Percentiles rank a stretch among this genome's conserved stretches.
phyloP scores from a whole-genome alignment of 2,888 invertebrate genomes.

The Emesis castigata region DNA sequence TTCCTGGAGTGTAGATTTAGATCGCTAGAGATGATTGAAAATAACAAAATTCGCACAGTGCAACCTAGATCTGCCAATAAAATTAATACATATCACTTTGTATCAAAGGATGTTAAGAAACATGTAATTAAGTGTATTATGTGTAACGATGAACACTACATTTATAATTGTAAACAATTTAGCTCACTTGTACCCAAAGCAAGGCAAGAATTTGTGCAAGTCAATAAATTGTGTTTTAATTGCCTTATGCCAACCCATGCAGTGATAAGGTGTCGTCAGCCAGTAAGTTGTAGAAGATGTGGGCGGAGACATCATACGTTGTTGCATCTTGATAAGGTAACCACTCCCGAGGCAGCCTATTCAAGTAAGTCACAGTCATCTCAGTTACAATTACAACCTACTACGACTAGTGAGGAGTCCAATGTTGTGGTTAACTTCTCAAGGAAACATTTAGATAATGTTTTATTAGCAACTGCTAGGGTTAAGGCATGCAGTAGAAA shows the following conservation, averaged over 20 bases:
- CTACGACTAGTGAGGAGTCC: neutral
- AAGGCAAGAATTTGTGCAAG: constrained; percentile 38
- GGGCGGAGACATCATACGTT: constrained; percentile 52
- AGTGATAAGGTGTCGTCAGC: constrained; percentile 32
- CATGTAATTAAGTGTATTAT: neutral
- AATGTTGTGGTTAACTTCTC: neutral
- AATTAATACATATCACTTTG: neutral
- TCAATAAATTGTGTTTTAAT: constrained; percentile 40
- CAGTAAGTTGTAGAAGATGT: constrained; percentile 44
- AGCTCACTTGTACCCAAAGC: constrained; percentile 8
- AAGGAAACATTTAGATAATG: neutral
- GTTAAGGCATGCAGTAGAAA: neutral
- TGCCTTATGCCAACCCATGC: constrained; percentile 36
- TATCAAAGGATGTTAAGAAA: neutral
- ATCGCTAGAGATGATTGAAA: constrained; percentile 28
- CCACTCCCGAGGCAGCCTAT: neutral
- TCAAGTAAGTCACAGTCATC: neutral
- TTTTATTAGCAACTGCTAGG: constrained; percentile 3
- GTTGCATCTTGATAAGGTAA: constrained; percentile 41
- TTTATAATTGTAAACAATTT: constrained; percentile 42
- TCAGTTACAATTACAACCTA: neutral
- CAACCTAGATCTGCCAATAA: neutral
- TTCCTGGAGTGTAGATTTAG: constrained; percentile 49
- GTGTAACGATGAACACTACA: neutral
- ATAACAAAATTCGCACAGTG: neutral